Evolutionary conservation across 2,113 vertebrate species (phyloP), one percentile per base, ranked within the genome.

Genomic region (Globicephala melas): DNA sequence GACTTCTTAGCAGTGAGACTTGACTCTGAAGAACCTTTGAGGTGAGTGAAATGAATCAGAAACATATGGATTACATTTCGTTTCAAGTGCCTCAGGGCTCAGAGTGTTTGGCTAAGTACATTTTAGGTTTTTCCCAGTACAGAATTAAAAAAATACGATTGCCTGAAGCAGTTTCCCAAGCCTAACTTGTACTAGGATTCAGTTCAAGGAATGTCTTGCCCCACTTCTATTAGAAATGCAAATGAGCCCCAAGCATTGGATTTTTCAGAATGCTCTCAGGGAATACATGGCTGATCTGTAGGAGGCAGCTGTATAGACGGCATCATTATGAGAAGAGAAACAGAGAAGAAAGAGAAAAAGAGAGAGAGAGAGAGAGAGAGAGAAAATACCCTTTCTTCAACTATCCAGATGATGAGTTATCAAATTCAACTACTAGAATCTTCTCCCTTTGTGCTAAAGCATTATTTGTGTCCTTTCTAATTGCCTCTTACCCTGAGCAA

Each of bases 91-190:
- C 97, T 98, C 67, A 65, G 96, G 98, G 97, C 95, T 83, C 90
- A 89, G 94, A 97, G 79, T 98, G 92, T 97, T 96, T 92, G 96
- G 92, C 95, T 97, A 97, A 97, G 97, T 97, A 96, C 85, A 79
- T 97, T 97, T 98, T 97, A 97, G 97, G 94, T 86, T 97, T 97
- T 96, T 97, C 97, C 96, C 96, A 96, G 38, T 97, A 91, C 88
- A 94, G 87, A 96, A 97, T 89, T 97, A 96, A 95, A 97, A 96
- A 94, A 96, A 92, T 97, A 82, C 44, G 36, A 23, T 96, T 94
- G 97, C 97, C 97, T 94, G 92, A 91, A 97, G 97, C 97, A 93
- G n/a, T 97, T 98, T 98, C 96, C 97, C 95, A 98, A 97, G 44
- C 94, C 94, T 88, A 96, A 38, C 87, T 89, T 97, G 96, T 95